Conservation (phyloP, 2,113 vertebrate genomes). For the Ibidorhyncha struthersii region DNA sequence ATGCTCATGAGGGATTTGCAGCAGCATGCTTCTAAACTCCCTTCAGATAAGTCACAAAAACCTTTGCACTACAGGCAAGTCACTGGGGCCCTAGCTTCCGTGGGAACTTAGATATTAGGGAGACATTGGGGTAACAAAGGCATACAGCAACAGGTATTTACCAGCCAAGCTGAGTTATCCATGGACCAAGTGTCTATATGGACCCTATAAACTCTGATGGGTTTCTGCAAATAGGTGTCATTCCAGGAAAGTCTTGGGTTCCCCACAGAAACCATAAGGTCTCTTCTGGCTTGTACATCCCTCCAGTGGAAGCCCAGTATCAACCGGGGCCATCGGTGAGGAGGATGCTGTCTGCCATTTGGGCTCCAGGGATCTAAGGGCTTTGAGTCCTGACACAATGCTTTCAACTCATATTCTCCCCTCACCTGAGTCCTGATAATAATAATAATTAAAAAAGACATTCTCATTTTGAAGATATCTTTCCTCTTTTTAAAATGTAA, state of each 20-base stretch:
- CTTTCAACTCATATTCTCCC: neutral
- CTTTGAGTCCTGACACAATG: neutral
- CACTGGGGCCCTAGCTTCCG: neutral
- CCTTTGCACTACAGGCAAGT: neutral
- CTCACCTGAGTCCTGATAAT: neutral
- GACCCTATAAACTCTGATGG: neutral
- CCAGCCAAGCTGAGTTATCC: neutral
- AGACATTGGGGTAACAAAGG: neutral
- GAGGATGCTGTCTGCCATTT: neutral
- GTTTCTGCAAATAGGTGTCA: neutral
- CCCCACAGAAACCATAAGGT: neutral
- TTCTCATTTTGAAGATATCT: neutral
- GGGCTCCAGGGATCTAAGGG: neutral
- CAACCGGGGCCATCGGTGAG: neutral
- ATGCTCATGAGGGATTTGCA: neutral
- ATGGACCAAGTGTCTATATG: rapidly evolving
- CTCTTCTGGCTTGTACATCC: neutral
- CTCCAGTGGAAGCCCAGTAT: neutral
- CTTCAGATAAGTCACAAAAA: neutral
- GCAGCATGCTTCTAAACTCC: neutral
- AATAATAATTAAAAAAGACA: neutral
- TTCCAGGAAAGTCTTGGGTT: neutral
- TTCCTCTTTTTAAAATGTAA: neutral
- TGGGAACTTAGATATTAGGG: neutral
- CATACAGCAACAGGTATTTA: neutral